Conservation (phyloP, 2,888 invertebrate species). For the Tenthredo amoena region DNA sequence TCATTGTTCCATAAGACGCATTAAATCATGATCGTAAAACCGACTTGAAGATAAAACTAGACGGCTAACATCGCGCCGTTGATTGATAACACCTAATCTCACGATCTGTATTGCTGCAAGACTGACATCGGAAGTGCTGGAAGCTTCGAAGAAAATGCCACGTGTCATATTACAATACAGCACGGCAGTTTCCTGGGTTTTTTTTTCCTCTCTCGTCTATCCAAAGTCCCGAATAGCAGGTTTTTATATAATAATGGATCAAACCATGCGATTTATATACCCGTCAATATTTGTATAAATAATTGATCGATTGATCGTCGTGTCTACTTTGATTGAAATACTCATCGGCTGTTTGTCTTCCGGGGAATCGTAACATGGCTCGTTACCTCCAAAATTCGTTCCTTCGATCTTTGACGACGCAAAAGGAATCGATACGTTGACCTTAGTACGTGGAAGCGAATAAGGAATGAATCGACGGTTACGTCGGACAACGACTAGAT, state of each 20-base stretch:
- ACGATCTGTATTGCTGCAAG: neutral
- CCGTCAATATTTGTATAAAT: neutral
- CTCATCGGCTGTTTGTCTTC: neutral
- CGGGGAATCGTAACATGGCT: neutral
- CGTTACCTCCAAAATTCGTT: neutral
- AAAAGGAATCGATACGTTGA: neutral
- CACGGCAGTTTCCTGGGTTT: neutral
- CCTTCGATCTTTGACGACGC: neutral
- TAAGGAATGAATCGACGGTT: neutral
- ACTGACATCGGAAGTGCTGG: slow-evolving; percentile 14
- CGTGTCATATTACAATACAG: neutral
- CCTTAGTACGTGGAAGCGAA: neutral
- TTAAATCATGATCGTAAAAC: neutral
- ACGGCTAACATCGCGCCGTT: neutral
- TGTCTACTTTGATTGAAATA: neutral
- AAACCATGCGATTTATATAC: neutral
- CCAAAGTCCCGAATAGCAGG: neutral
- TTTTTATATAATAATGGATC: neutral
- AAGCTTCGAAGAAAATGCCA: neutral
- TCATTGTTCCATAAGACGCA: neutral
- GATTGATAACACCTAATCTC: neutral
- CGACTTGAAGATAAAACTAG: neutral
- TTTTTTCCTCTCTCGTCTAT: neutral
- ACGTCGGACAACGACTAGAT: neutral
- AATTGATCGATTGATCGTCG: neutral